Evolutionary conservation across 64 coral and sea anemone species (phyloP).

Genomic region (Acropora tenuis): DNA sequence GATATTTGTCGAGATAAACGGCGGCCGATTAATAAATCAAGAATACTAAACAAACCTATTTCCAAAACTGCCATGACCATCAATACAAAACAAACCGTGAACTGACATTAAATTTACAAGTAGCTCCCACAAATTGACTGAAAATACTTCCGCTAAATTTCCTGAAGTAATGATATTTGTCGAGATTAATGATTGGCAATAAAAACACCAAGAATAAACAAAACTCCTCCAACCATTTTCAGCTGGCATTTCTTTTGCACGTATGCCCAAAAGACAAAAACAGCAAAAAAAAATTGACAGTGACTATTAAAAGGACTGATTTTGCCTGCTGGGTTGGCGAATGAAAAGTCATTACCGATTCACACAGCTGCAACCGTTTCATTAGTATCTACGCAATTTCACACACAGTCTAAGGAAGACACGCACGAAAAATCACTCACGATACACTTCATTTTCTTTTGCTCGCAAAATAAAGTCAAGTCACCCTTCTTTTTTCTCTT

Average conservation of each 20-base stretch:
- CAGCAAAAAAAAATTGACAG: not conserved
- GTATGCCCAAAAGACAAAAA: not conserved
- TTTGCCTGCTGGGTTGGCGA: not conserved
- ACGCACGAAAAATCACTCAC: not conserved
- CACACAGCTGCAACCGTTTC: not conserved
- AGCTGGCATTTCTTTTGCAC: not conserved
- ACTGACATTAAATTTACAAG: too few species aligned
- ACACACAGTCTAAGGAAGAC: not conserved
- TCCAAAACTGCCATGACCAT: too few species aligned
- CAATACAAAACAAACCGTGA: too few species aligned
- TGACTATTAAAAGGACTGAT: not conserved
- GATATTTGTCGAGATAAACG: slow-evolving; percentile 17
- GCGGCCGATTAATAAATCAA: not conserved
- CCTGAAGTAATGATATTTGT: not conserved
- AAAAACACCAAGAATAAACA: not conserved
- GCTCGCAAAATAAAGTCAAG: too few species aligned
- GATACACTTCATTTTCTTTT: too few species aligned
- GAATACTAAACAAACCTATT: not conserved
- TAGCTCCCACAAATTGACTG: too few species aligned
- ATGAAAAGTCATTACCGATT: not conserved
- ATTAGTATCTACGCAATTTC: not conserved
- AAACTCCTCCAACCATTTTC: not conserved
- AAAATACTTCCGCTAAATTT: too few species aligned
- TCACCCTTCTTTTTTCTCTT: too few species aligned
- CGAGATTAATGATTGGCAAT: not conserved